Percentiles rank a stretch among this genome's conserved stretches.
phyloP scores from a whole-genome alignment of 2,113 vertebrate species.

The Ammodytes dubius region DNA sequence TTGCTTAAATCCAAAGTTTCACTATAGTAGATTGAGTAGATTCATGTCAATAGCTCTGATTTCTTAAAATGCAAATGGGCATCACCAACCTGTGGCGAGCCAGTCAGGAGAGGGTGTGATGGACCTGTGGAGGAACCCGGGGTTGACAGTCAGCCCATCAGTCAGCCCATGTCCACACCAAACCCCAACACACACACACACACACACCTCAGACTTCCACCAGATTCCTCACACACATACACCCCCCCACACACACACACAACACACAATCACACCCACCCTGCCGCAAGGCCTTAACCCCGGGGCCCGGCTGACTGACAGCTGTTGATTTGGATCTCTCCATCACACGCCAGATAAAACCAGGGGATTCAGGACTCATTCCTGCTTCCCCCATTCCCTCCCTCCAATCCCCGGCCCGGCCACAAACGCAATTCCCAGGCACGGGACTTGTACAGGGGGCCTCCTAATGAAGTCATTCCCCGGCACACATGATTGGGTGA shows the following conservation, averaged over 20 bases:
- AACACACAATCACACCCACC: background rate
- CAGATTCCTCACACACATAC: constrained; percentile 17
- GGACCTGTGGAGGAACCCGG: constrained; percentile 39
- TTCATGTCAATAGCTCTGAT: background rate
- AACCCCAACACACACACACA: background rate
- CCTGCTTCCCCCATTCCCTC: constrained; percentile 41
- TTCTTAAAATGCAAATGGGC: constrained; percentile 31
- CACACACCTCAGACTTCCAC: constrained; percentile 13
- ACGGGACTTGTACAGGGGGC: constrained; percentile 63
- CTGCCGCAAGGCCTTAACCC: constrained; percentile 66
- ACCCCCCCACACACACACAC: constrained; percentile 8
- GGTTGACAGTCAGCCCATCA: constrained; percentile 57
- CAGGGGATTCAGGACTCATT: constrained; percentile 73
- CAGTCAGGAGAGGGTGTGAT: constrained; percentile 26
- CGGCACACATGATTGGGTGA: constrained; percentile 76
- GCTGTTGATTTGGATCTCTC: constrained; percentile 81
- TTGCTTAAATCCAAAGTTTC: background rate
- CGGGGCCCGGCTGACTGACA: constrained; percentile 76
- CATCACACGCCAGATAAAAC: constrained; percentile 78
- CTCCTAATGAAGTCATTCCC: constrained; percentile 81
- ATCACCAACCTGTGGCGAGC: constrained; percentile 11
- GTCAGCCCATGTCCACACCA: constrained; percentile 46
- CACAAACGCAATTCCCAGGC: constrained; percentile 70
- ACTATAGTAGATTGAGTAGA: too few species aligned
- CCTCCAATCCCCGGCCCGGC: constrained; percentile 41